A percentile compares a stretch with the other conserved stretches of the same genome.
Evolutionary conservation across 53 echinoderm and acorn worm genomes (phyloP).

Genomic region (Hippasteria phrygiana): DNA sequence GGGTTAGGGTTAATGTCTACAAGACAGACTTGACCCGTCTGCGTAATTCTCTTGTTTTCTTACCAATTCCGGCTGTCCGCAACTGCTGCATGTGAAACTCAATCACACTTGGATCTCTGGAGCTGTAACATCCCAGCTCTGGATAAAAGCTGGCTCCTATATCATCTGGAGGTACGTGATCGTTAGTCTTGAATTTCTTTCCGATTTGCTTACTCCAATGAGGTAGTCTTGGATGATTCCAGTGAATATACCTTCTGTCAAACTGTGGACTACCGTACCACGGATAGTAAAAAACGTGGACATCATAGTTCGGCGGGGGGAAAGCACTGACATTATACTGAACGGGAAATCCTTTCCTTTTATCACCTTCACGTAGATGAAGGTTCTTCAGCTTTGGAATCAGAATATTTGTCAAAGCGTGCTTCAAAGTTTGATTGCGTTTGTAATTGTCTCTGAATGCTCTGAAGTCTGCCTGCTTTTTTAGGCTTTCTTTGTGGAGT

Average conservation of each 20-base stretch:
- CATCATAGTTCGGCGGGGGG: conserved; percentile 74
- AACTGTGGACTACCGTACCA: conserved; percentile 94
- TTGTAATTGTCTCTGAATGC: background rate
- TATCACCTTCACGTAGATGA: background rate
- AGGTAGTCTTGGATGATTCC: conserved; percentile 85
- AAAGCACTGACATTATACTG: background rate
- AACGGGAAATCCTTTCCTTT: background rate
- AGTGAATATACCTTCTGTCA: conserved; percentile 80
- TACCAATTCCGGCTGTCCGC: conserved; percentile 86
- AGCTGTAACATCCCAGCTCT: conserved; percentile 90
- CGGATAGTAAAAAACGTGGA: conserved; percentile 96
- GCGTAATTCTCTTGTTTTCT: too few relatives aligned
- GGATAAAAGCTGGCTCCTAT: conserved; percentile 95
- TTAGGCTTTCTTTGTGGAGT: background rate
- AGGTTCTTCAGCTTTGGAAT: background rate
- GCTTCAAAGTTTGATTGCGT: background rate
- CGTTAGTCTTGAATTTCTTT: conserved; percentile 74
- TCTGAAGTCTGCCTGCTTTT: background rate
- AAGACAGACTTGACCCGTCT: too few relatives aligned
- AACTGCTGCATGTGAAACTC: conserved; percentile 92
- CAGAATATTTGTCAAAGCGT: background rate
- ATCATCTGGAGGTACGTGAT: conserved; percentile 87
- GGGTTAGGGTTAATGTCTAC: too few relatives aligned
- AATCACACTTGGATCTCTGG: conserved; percentile 82
- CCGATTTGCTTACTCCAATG: conserved; percentile 90